A percentile compares a stretch with the other conserved stretches of the same genome.
phyloP scores from a whole-genome alignment of 2,113 vertebrate genomes.

The Cephalopholis sonnerati region DNA sequence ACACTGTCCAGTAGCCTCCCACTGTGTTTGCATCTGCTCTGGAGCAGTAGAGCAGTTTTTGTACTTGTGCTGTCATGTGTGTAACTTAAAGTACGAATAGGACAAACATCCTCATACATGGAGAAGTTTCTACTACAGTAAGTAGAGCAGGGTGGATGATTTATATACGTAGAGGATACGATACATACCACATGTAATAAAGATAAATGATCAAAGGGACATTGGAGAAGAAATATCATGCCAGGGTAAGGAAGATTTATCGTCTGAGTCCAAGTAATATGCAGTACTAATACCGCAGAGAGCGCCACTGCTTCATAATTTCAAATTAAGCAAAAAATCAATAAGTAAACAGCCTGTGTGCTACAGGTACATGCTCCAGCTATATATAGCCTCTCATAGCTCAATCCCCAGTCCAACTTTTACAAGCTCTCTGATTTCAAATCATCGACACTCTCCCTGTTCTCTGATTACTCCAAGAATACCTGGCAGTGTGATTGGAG shows the following conservation, averaged over 20 bases:
- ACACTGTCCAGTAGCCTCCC: slow-evolving; percentile 38
- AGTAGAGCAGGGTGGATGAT: neutral
- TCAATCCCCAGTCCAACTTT: neutral
- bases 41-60: slow-evolving; percentile 1
- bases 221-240: neutral
- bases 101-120: neutral
- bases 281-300: neutral
- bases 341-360: neutral
- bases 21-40: slow-evolving; percentile 49
- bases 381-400: neutral
- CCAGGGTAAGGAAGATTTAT: slow-evolving; percentile 11
- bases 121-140: neutral
- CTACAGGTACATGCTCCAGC: neutral
- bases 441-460: neutral
- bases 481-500: neutral
- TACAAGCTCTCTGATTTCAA: slow-evolving; percentile 7
- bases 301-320: neutral
- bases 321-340: neutral
- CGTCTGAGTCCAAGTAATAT: neutral
- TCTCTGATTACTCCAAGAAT: neutral
- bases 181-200: neutral
- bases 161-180: neutral
- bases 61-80: slow-evolving; percentile 6
- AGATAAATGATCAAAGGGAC: neutral
- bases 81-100: neutral